Evolutionary conservation across 2,888 invertebrate species (phyloP).

Genomic region (Caenorhabditis sp.): DNA sequence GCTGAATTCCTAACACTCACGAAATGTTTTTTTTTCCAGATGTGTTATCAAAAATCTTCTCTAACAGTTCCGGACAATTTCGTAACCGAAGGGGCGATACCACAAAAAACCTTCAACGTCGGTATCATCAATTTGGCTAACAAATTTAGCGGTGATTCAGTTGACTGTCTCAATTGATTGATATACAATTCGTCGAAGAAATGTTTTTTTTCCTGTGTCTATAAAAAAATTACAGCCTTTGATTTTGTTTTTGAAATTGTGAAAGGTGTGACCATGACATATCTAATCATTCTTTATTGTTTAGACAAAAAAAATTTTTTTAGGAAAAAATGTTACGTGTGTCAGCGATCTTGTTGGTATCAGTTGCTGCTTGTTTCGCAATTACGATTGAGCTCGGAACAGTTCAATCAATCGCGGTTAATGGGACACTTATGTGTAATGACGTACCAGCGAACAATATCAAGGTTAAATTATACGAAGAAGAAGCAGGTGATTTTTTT

Average conservation of each 20-base stretch:
- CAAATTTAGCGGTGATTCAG: slow-evolving; percentile 59
- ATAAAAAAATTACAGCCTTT: slow-evolving; percentile 1
- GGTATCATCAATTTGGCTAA: slow-evolving; percentile 62
- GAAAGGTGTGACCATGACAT: background rate
- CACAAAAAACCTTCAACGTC: slow-evolving; percentile 62
- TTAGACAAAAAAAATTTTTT: background rate
- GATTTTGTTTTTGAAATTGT: background rate
- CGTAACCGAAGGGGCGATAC: slow-evolving; percentile 53
- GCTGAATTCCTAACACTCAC: background rate
- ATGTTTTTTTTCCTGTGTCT: background rate
- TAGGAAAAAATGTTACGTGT: background rate
- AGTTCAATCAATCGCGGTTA: slow-evolving; percentile 59
- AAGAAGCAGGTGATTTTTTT: slow-evolving; percentile 49
- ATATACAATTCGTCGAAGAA: background rate
- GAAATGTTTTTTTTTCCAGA: slow-evolving; percentile 20
- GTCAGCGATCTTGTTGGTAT: background rate
- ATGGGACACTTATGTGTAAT: slow-evolving; percentile 59
- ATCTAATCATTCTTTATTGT: background rate
- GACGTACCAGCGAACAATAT: slow-evolving; percentile 60
- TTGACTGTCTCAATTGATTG: slow-evolving; percentile 61
- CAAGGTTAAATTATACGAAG: slow-evolving; percentile 67
- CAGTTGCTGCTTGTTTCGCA: background rate
- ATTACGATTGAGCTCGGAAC: slow-evolving; percentile 52
- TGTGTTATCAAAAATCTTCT: slow-evolving; percentile 61
- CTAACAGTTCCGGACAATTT: slow-evolving; percentile 61